Evolutionary conservation across 2,113 vertebrate species (phyloP).

Genomic region (Pungitius pungitius): DNA sequence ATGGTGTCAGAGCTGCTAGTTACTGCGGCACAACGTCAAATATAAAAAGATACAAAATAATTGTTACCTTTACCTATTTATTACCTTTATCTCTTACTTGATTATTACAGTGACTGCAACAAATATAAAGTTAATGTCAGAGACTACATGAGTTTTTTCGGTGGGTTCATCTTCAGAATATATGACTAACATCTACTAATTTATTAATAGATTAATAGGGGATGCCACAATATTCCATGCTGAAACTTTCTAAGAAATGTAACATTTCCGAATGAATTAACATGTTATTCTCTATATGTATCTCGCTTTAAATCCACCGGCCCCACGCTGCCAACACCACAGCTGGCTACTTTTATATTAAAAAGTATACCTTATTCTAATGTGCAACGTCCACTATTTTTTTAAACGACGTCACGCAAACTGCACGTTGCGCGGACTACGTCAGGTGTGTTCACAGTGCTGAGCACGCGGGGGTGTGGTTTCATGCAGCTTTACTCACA

Average conservation of each 20-base stretch:
- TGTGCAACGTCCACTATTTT: not conserved
- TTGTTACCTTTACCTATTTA: no score
- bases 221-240: not conserved
- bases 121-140: not conserved
- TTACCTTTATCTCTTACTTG: no score
- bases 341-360: not conserved
- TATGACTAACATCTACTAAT: not conserved
- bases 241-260: not conserved
- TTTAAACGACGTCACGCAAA: conserved; percentile 1
- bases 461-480: not conserved
- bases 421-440: not conserved
- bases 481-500: not conserved
- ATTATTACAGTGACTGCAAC: not conserved
- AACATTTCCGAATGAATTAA: not conserved
- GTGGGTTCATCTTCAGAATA: not conserved
- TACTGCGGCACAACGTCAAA: no score
- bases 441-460: conserved; percentile 47
- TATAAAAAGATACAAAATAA: no score
- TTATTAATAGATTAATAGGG: not conserved
- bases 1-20: not conserved
- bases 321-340: not conserved
- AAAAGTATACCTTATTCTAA: not conserved
- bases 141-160: not conserved
- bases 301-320: not conserved
- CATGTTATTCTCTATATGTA: not conserved